Evolutionary conservation across 2,797 vertebrate species (phyloP), one percentile per base, ranked within the genome.

Genomic region (Podargus strigoides): DNA sequence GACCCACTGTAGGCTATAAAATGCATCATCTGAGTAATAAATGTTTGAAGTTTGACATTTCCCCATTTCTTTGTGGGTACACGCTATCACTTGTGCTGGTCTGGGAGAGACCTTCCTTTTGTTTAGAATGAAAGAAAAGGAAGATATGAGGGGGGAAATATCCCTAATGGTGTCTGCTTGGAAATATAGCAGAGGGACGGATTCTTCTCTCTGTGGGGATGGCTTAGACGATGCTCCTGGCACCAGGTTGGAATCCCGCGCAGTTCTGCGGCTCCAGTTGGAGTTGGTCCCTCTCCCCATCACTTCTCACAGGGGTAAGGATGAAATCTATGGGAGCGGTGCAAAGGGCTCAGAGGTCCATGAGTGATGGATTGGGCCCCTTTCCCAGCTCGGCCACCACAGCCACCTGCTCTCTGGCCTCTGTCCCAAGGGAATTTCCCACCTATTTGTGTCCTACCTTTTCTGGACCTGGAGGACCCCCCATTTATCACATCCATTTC

Each of bases 21-120:
- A 94, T 34, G 87, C 89, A 94, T 95, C 79, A 89, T 95, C 93
- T 76, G 91, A 96, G 94, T 94, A 96, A 96, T 96, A 97, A 97
- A 97, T 67, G 90, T 96, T 96, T 97, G 68, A 90, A 88, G 88
- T 96, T 94, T 93, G 74, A 94, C 42, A 27, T 90, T 77, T 89
- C 81, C 72, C 88, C 60, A 30, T 88, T 68, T 94, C 89, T 97
- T 85, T 96, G 62, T 95, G 86, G 68, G 77, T 34, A 39, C 3
- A 9, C 4, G 14, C 55, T 74, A 9, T 85, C 27, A 6, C 37
- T 89, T 52, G 36, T 62, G 75, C 21, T 53, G 79, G 44, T 72
- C 81, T 69, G 32, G 74, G 72, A 47, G 58, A 53, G 28, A 24
- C 69, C 11, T 3, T 79, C 46, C 58, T 60, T 20, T 32, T 34